These are phyloP conservation scores for Idaea aversata DNA, from an alignment of 2,888 invertebrate species.

Conservation along the genomic window DNA sequence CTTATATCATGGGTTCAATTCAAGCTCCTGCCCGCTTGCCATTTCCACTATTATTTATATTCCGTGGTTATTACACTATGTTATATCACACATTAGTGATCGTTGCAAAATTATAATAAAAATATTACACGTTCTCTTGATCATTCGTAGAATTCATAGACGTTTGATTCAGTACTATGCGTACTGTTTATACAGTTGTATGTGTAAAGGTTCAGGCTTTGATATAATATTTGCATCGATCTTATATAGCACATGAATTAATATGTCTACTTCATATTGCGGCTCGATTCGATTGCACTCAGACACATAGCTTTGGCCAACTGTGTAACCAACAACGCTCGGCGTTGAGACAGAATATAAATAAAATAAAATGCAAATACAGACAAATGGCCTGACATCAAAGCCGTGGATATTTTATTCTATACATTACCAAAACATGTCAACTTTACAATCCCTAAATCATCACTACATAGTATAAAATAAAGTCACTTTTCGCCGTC, in stretches of 20 bases:
- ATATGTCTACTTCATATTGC: neutral
- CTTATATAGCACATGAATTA: conserved; percentile 18
- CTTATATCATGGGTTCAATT: neutral
- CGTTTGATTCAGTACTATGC: conserved; percentile 31
- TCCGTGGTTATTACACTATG: conserved; percentile 10
- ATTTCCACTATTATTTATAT: conserved; percentile 3
- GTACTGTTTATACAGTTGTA: conserved; percentile 8
- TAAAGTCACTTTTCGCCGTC: too few species aligned
- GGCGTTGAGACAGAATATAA: too few species aligned
- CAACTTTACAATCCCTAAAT: too few species aligned
- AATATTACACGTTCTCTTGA: conserved; percentile 15
- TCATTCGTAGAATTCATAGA: conserved; percentile 34
- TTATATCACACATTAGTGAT: conserved; percentile 23
- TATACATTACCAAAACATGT: too few species aligned
- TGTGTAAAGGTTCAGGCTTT: conserved; percentile 36
- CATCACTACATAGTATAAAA: too few species aligned
- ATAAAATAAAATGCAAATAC: too few species aligned
- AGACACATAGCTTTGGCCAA: neutral
- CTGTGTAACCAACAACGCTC: too few species aligned
- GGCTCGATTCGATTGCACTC: neutral
- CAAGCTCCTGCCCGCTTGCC: neutral
- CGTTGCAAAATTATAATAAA: conserved; percentile 18
- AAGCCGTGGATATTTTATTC: too few species aligned
- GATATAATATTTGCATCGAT: conserved; percentile 55
- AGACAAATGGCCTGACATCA: too few species aligned